Evolutionary conservation across 2,113 vertebrate genomes (phyloP).

Genomic region (Henicopernis longicauda): DNA sequence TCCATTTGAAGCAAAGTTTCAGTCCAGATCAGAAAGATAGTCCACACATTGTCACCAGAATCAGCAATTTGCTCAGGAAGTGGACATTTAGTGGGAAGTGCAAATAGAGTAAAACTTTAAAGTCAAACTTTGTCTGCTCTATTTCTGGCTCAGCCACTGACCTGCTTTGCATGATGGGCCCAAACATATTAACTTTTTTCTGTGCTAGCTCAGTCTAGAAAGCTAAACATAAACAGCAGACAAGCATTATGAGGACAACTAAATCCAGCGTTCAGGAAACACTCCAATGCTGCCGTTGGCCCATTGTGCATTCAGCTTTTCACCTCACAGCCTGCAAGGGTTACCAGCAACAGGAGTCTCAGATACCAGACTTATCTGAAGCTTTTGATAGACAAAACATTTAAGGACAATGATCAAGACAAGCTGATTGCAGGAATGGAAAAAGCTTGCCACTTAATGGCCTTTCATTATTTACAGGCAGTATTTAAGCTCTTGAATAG

Average conservation of each 20-base stretch:
- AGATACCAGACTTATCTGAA: background rate
- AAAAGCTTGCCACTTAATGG: background rate
- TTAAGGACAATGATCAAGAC: background rate
- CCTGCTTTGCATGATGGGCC: background rate
- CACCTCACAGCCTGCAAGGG: background rate
- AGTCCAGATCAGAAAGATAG: background rate
- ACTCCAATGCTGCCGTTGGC: background rate
- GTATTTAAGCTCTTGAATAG: background rate
- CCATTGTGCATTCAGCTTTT: background rate
- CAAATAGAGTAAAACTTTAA: background rate
- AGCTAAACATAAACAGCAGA: background rate
- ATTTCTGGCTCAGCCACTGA: background rate
- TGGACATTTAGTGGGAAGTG: background rate
- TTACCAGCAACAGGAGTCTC: background rate
- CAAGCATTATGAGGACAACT: background rate
- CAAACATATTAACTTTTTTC: background rate
- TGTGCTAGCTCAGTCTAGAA: background rate
- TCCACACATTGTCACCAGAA: background rate
- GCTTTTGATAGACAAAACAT: background rate
- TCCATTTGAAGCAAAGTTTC: background rate
- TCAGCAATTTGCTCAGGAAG: background rate
- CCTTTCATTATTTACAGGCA: background rate
- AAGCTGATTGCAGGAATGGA: background rate
- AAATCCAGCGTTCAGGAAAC: background rate
- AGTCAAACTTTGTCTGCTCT: background rate